phyloP scores from a whole-genome alignment of 2,113 vertebrate species.

The Larimichthys crocea region DNA sequence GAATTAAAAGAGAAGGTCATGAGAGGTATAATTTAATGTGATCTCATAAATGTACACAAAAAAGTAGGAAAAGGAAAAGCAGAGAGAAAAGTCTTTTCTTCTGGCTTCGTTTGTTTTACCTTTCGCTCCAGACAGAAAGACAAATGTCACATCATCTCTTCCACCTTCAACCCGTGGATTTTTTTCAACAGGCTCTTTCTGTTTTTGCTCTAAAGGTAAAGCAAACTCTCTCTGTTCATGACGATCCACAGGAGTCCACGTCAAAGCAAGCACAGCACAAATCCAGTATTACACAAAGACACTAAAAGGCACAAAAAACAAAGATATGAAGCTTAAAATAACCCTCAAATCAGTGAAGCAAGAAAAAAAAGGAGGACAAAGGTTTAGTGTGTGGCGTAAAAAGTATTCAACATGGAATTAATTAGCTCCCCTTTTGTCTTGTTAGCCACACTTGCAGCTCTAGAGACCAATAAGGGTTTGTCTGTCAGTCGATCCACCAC shows the following conservation, averaged over 20 bases:
- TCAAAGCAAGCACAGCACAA: background rate
- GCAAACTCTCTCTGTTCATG: background rate
- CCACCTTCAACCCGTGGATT: background rate
- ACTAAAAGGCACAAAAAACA: no score
- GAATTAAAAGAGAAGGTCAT: background rate
- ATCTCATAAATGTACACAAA: background rate
- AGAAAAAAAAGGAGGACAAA: background rate
- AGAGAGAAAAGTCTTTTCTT: background rate
- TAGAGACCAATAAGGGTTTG: no score
- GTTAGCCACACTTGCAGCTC: no score
- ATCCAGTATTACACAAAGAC: background rate
- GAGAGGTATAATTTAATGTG: background rate
- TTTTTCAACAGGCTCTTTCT: background rate
- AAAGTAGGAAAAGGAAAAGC: background rate
- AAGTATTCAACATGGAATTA: no score
- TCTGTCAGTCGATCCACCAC: no score
- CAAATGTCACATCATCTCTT: slow-evolving; percentile 27
- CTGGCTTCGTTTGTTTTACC: slow-evolving; percentile 7
- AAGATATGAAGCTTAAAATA: no score
- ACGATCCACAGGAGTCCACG: background rate
- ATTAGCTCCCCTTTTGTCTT: no score
- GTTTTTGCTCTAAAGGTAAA: background rate
- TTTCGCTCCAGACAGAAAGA: slow-evolving; percentile 30
- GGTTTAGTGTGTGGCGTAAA: background rate
- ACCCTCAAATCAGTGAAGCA: no score